Evolutionary conservation across 2,113 vertebrate genomes (phyloP).

Genomic region (Alligator mississippiensis): DNA sequence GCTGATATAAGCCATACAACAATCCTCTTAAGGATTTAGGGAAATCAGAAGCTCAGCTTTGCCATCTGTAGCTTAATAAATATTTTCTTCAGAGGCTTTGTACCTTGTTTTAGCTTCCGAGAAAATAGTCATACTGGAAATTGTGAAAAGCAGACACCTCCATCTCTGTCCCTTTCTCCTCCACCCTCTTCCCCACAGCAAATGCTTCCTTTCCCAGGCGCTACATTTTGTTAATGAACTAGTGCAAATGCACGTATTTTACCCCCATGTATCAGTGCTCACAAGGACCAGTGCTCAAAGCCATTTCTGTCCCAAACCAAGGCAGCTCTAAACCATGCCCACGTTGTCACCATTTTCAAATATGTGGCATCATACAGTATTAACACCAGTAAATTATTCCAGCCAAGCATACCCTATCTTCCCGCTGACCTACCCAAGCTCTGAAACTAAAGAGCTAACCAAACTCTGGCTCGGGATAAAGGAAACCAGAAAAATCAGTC

Average conservation of each 20-base stretch:
- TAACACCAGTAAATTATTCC: neutral
- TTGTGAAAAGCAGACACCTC: neutral
- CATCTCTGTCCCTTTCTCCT: neutral
- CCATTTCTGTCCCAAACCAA: too few relatives aligned
- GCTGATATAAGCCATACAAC: constrained; percentile 62
- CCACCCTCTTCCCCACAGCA: neutral
- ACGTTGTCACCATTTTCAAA: neutral
- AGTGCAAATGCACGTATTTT: neutral
- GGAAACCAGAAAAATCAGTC: neutral
- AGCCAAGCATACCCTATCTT: neutral
- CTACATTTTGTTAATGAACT: neutral
- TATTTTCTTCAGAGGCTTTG: constrained; percentile 61
- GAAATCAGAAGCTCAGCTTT: constrained; percentile 74
- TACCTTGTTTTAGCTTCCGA: constrained; percentile 65
- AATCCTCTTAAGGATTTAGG: constrained; percentile 79
- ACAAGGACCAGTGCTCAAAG: too few relatives aligned
- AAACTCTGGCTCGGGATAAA: neutral
- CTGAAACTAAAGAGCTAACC: neutral
- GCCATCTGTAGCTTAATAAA: constrained; percentile 75
- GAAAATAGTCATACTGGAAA: constrained; percentile 19
- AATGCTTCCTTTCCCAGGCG: neutral
- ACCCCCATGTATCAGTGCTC: too few relatives aligned
- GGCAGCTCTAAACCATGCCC: neutral
- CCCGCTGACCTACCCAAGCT: neutral
- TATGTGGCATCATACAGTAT: neutral